These are phyloP conservation scores for Lepetodrilus schrolli DNA, from an alignment of 2,888 invertebrate species.

Conservation along the genomic window DNA sequence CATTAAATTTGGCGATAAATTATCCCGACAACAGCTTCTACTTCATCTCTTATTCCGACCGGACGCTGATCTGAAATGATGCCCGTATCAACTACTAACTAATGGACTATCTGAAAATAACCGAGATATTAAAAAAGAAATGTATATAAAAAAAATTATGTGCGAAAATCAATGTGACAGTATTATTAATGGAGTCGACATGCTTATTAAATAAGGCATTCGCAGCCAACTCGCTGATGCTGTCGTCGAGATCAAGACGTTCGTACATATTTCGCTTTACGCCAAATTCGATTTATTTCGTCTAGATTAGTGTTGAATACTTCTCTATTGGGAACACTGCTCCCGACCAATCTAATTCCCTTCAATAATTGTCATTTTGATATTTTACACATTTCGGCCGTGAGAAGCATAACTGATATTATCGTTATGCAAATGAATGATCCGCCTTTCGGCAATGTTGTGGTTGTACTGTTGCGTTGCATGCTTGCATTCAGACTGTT, in stretches of 20 bases:
- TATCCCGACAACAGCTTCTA: background rate
- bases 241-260: background rate
- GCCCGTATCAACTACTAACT: background rate
- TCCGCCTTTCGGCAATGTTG: too few species aligned
- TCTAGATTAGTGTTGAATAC: conserved; percentile 13
- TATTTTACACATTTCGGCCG: conserved; percentile 24
- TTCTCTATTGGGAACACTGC: conserved; percentile 7
- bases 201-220: conserved; percentile 18
- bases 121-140: background rate
- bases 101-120: background rate
- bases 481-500: too few species aligned
- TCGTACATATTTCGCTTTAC: conserved; percentile 18
- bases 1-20: background rate
- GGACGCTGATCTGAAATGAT: background rate
- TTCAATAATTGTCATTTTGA: conserved; percentile 23
- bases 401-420: conserved; percentile 20
- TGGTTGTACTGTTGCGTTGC: too few species aligned
- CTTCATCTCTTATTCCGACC: background rate
- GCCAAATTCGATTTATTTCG: conserved; percentile 14
- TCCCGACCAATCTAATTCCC: conserved; percentile 17
- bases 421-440: conserved; percentile 24
- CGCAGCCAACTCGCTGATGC: background rate
- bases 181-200: conserved; percentile 6
- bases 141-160: too few species aligned
- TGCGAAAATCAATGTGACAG: background rate